Conservation (phyloP, 2,113 vertebrate genomes). For the Datnioides undecimradiatus region DNA sequence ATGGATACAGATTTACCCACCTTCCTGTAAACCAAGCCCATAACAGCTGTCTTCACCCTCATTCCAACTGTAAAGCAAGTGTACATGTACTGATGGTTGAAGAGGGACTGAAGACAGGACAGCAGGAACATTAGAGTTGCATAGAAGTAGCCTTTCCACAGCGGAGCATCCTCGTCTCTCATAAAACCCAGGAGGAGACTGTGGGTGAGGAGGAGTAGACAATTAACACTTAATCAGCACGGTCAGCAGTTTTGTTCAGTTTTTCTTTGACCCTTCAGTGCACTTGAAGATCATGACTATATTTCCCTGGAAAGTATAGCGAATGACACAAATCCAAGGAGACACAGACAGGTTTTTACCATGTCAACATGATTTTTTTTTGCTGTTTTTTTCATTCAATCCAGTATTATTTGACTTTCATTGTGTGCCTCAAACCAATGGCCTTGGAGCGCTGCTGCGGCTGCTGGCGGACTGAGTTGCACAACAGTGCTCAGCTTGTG, state of each 20-base stretch:
- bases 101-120: conserved; percentile 91
- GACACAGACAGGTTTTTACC: conserved; percentile 10
- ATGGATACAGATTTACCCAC: conserved; percentile 75
- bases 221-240: not conserved
- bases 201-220: conserved; percentile 9
- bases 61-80: conserved; percentile 89
- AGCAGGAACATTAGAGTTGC: conserved; percentile 88
- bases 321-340: conserved; percentile 25
- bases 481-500: conserved; percentile 73
- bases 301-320: conserved; percentile 46
- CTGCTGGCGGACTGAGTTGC: conserved; percentile 59
- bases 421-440: conserved; percentile 44
- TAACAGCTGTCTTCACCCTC: conserved; percentile 90
- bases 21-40: conserved; percentile 93
- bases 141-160: conserved; percentile 92
- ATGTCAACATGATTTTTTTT: conserved; percentile 37
- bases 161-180: conserved; percentile 79
- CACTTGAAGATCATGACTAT: not conserved
- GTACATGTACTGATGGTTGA: conserved; percentile 93
- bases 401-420: conserved; percentile 46
- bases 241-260: not conserved
- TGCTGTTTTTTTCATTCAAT: conserved; percentile 25
- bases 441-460: conserved; percentile 56
- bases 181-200: conserved; percentile 92
- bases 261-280: not conserved